Evolutionary conservation across 2,113 vertebrate species (phyloP), one percentile per base, ranked within the genome.

Genomic region (Pampusana beccarii): DNA sequence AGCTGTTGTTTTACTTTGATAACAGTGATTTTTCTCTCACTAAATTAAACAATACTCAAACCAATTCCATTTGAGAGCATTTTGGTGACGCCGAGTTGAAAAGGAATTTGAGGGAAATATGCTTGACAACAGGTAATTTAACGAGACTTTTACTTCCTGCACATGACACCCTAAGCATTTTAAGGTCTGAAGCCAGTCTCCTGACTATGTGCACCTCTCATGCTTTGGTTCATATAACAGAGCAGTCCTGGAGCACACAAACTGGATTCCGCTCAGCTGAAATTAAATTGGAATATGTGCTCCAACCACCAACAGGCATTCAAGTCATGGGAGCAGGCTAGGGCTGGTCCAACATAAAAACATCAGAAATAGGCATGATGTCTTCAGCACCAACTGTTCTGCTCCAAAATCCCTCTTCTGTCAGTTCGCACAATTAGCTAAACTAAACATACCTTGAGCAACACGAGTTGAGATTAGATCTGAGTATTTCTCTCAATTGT

Each of bases 1-100:
- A 89, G 77, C 90, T 94, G 65, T 88, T 93, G 75, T 81, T 96
- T 90, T 84, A 78, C 42, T 84, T 87, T 75, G 73, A 81, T 93
- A 84, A 81, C 80, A 86, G 77, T 4, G 19, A 88, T 78, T 88
- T 94, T 93, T 89, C 73, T 84, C 36, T 85, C 73, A 75, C 66
- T 85, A 89, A 90, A 88, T 92, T 88, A 92, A 81, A 81, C 77
- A 93, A 79, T 67, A 53, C 26, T 53, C 65, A 91, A 95, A 5
- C 17, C 11, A 84, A 65, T 81, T 88, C 36, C 72, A 48, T 60
- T 65, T 16, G 17, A 92, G 36, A 80, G 80, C 53, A 46, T 78
- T 86, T 91, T 72, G 19, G 20, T 72, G 50, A 62, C 89, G 66
- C 34, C 16, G 73, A 84, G 38, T 92, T 92, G 75, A 85, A 92